Percentiles rank a stretch among this genome's conserved stretches.
These are phyloP conservation scores for Gambusia yucatana DNA, from an alignment of 2,797 vertebrate species.

Conservation along the genomic window DNA sequence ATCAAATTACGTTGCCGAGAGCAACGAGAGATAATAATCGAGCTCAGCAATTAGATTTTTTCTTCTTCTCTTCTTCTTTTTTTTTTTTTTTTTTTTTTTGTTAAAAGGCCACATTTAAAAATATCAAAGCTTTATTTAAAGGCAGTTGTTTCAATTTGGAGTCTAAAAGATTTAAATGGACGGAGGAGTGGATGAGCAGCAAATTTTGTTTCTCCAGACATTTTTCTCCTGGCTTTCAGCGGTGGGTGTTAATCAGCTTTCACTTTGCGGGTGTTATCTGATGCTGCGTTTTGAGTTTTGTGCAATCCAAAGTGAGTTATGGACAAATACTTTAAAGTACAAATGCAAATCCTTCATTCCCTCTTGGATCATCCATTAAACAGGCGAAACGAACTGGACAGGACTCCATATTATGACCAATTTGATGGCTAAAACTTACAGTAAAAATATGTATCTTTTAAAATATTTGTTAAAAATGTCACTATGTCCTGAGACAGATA, in stretches of 20 bases:
- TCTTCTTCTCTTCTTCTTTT: no score
- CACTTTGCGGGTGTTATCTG: neutral
- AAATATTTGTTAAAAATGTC: neutral
- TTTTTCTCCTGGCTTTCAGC: neutral
- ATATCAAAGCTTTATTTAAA: neutral
- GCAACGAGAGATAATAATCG: neutral
- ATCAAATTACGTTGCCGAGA: neutral
- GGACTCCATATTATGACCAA: conserved; percentile 87
- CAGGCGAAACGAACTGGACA: conserved; percentile 13
- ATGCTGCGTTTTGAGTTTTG: neutral
- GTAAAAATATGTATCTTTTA: neutral
- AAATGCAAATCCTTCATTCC: neutral
- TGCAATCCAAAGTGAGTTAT: neutral
- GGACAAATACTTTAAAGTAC: neutral
- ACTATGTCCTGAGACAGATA: neutral
- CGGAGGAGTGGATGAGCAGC: neutral
- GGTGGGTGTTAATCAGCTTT: neutral
- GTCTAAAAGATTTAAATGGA: neutral
- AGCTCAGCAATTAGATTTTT: neutral
- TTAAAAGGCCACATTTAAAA: neutral
- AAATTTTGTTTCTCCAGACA: neutral
- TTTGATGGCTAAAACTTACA: conserved; percentile 76
- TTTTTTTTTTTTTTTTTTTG: no score
- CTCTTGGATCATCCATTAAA: neutral
- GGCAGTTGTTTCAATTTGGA: neutral